Percentiles rank a stretch among this genome's conserved stretches.
These are phyloP conservation scores for Microtus agrestis DNA, from an alignment of 2,797 vertebrate genomes.

Conservation along the genomic window DNA sequence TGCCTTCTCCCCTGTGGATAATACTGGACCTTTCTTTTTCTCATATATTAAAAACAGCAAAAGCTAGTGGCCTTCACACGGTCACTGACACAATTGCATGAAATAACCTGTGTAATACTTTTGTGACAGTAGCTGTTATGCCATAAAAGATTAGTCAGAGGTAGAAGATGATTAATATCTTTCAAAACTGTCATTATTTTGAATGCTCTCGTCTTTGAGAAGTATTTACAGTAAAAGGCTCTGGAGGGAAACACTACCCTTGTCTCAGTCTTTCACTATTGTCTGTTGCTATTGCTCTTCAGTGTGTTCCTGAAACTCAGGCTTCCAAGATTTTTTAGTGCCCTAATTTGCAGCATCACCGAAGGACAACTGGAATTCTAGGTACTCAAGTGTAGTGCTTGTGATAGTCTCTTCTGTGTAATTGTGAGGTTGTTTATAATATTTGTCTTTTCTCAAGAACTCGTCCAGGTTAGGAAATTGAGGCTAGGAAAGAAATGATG, in stretches of 20 bases:
- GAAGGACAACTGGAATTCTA: neutral
- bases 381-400: neutral
- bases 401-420: neutral
- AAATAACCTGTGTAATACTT: neutral
- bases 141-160: neutral
- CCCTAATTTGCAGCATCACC: neutral
- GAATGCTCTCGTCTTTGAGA: neutral
- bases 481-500: neutral
- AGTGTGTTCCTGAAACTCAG: too few relatives aligned
- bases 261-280: neutral
- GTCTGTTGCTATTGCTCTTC: neutral
- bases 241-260: neutral
- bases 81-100: neutral
- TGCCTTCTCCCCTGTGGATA: neutral
- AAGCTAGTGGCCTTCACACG: neutral
- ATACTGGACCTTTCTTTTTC: neutral
- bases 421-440: neutral
- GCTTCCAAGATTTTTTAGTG: neutral
- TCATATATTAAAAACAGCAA: neutral
- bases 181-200: conserved; percentile 11
- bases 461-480: neutral
- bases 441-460: neutral
- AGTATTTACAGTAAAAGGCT: neutral
- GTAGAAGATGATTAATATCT: neutral
- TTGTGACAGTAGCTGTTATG: neutral